Conservation (phyloP, 2,113 vertebrate genomes). For the Rostratula benghalensis region DNA sequence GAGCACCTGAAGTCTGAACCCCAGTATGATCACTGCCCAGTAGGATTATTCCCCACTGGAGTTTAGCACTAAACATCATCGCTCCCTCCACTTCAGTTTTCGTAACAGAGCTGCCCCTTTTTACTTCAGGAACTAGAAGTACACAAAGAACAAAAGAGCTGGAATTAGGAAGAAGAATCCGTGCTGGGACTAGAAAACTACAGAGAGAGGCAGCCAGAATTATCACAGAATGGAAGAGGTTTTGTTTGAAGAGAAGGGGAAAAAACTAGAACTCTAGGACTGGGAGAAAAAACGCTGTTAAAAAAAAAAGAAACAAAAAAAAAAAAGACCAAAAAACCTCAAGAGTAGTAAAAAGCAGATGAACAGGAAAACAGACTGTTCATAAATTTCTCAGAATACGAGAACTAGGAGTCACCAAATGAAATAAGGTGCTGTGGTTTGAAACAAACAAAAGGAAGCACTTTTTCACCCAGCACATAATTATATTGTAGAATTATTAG, state of each 20-base stretch:
- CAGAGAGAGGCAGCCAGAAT: neutral
- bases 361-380: conserved; percentile 4
- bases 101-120: neutral
- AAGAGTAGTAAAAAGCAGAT: neutral
- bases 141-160: neutral
- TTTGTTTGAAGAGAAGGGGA: neutral
- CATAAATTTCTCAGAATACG: neutral
- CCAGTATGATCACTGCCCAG: neutral
- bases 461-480: conserved; percentile 43
- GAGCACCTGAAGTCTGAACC: neutral
- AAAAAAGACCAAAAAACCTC: neutral
- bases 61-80: neutral
- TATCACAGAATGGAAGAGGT: neutral
- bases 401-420: conserved; percentile 25
- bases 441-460: conserved; percentile 37
- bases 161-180: neutral
- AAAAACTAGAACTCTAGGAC: neutral
- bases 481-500: conserved; percentile 36
- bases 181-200: neutral
- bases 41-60: neutral
- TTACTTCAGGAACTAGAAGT: neutral
- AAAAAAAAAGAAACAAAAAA: no score
- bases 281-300: neutral
- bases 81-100: neutral
- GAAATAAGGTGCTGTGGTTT: neutral